Evolutionary conservation across 2,797 vertebrate genomes (phyloP).

Genomic region (Peromyscus attwateri): DNA sequence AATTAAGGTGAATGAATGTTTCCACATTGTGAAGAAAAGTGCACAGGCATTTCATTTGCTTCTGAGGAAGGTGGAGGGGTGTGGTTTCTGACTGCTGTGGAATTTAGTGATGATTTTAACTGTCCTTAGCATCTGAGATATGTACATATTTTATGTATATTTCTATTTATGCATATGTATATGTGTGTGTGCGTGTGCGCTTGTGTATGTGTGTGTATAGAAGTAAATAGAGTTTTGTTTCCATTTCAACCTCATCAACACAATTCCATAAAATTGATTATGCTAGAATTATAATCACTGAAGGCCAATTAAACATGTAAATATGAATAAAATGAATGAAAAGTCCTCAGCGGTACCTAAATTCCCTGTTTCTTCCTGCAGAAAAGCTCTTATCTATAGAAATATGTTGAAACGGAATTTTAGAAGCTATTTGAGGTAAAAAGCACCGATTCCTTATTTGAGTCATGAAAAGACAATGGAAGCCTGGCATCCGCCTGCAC

Average conservation of each 20-base stretch:
- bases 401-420: not conserved
- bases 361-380: not conserved
- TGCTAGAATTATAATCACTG: not conserved
- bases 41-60: accelerated
- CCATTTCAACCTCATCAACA: not conserved
- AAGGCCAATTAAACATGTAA: not conserved
- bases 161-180: not conserved
- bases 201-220: not conserved
- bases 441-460: not conserved
- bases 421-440: not conserved
- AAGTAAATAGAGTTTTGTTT: conserved; percentile 5
- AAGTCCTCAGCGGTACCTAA: not conserved
- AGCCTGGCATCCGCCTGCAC: not conserved
- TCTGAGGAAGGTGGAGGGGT: not conserved
- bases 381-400: not conserved
- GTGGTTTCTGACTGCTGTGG: not conserved
- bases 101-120: not conserved
- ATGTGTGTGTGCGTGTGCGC: no score
- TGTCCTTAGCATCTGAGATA: not conserved
- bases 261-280: not conserved
- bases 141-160: not conserved
- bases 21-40: not conserved
- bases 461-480: not conserved
- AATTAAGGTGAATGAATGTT: not conserved
- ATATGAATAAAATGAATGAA: not conserved